Base-by-base conservation (phyloP, 2,113 vertebrate genomes). In the Cyprinodon tularosa region DNA sequence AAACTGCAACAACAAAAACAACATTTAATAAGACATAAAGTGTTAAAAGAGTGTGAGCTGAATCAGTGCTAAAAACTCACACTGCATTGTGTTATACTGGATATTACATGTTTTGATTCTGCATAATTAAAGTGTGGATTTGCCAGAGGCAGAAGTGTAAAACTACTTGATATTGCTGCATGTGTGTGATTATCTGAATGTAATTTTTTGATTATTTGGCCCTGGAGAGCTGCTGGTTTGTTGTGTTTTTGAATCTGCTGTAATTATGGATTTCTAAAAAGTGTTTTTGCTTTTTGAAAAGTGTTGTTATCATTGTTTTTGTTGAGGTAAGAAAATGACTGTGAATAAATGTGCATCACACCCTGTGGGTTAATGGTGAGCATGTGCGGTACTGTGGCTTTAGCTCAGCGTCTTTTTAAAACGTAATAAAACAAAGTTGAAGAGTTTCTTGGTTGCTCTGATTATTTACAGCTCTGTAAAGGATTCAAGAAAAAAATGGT, bases 221-320 rank as follows among this genome's bases (percentile, higher is more conserved):
- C 81, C 83, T 88, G 83, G 72, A 89, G 69, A 86, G 85, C 86
- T 90, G 84, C 85, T 72, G 57, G 50, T 77, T 80, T 67, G 17
- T 71, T 80, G 63, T 76, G 53, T 68, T 76, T 11, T 37, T 60
- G 14, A 72, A 57, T 59, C 29, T 80, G 59, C 36, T 48, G 78
- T 89, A 75, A 73, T 78, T 22, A 62, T 20, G 29, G n/a, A 22
- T 66, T 64, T 76, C 29, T 29, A 29, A 71, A 22, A 53, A 40
- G 47, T 65, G 29, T 48, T 47, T 62, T 17, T 17, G 13, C 13
- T 76, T 84, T 70, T 60, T 38, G 29, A 29, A 64, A 67, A 65
- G 45, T 73, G 42, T 12, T 42, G 79, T 78, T 62, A 20, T 57
- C 20, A 66, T 3, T 86, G 20, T 60, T 37, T n/a, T 39, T 39